Conservation (phyloP, 2,797 vertebrate genomes). For the Rhinoraja longicauda region DNA sequence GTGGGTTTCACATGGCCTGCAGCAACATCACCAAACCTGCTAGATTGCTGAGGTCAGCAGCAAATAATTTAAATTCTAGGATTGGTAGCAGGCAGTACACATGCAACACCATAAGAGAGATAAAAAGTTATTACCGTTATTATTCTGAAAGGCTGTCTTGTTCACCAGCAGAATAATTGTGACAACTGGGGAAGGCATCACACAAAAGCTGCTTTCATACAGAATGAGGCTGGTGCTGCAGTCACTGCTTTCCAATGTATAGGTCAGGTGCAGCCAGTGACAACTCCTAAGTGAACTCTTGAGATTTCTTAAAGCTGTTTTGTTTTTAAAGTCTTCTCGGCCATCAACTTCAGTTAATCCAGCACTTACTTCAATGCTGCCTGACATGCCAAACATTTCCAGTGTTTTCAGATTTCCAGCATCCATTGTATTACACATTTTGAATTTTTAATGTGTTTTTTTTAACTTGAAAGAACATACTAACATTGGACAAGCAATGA, state of each 20-base stretch:
- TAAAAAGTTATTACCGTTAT: constrained; percentile 23
- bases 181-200: constrained; percentile 12
- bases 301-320: not conserved
- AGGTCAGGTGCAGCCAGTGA: not conserved
- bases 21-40: not conserved
- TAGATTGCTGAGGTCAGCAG: not conserved
- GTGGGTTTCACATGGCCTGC: not conserved
- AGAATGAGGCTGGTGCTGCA: not conserved
- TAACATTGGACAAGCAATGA: not conserved
- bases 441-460: not conserved
- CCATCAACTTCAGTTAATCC: not conserved
- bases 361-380: not conserved
- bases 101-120: not conserved
- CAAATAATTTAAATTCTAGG: not conserved
- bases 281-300: constrained; percentile 4
- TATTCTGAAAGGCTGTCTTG: constrained; percentile 33
- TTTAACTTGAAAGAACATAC: too few species aligned
- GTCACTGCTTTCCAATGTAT: not conserved
- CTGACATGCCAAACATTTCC: not conserved
- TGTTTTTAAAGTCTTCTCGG: not conserved
- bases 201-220: constrained; percentile 23
- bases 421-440: not conserved
- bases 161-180: constrained; percentile 30
- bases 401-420: not conserved
- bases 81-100: not conserved